Conservation (phyloP, 2,888 invertebrate species). For the Malacosoma neustria region DNA sequence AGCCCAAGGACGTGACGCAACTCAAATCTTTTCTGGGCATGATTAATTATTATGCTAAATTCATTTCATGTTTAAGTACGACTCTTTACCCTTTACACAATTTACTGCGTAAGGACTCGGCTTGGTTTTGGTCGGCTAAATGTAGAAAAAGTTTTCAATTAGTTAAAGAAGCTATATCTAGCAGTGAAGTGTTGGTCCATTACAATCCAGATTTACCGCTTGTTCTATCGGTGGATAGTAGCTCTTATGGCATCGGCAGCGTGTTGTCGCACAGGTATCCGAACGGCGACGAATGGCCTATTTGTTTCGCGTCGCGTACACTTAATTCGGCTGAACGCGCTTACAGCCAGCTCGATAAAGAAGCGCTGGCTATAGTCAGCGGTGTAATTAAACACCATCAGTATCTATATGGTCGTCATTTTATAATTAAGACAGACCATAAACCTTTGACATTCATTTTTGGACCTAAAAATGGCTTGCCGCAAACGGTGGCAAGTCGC, state of each 20-base stretch:
- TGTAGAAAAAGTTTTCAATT: too few species aligned
- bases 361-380: neutral
- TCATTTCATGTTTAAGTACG: constrained; percentile 8
- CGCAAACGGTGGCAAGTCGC: constrained; percentile 10
- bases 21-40: constrained; percentile 14
- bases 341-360: constrained; percentile 1
- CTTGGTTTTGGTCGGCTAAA: too few species aligned
- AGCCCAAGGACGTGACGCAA: constrained; percentile 9
- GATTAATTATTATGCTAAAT: constrained; percentile 12
- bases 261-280: too few species aligned
- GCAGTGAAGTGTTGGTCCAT: too few species aligned
- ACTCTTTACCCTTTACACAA: constrained; percentile 3
- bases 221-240: too few species aligned
- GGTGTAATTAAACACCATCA: constrained; percentile 2
- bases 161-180: too few species aligned
- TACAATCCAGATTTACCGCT: too few species aligned
- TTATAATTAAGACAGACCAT: constrained; percentile 9
- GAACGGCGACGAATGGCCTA: too few species aligned
- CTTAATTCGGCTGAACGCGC: neutral
- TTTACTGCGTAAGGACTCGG: too few species aligned
- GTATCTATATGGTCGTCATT: constrained; percentile 3
- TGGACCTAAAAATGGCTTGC: constrained; percentile 10
- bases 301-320: neutral
- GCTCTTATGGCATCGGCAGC: too few species aligned
- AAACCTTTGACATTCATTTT: constrained; percentile 12